These are phyloP conservation scores for Microtus pennsylvanicus DNA, from an alignment of 2,113 vertebrate genomes.

Conservation along the genomic window DNA sequence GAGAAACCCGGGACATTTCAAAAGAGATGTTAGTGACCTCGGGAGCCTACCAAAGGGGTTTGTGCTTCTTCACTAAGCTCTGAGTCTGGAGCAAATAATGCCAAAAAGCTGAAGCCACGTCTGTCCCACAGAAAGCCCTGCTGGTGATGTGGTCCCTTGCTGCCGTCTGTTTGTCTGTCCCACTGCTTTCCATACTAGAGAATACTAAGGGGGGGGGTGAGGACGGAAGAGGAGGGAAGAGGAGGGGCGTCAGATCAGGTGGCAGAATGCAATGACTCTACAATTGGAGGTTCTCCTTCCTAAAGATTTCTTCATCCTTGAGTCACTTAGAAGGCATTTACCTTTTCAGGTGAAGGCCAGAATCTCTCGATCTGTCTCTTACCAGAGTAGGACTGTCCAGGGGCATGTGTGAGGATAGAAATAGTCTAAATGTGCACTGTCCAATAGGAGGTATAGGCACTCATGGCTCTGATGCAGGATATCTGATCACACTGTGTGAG, in stretches of 20 bases:
- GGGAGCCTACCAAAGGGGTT: neutral
- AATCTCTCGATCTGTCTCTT: neutral
- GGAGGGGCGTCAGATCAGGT: neutral
- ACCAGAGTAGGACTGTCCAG: neutral
- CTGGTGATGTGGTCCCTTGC: neutral
- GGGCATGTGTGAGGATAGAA: neutral
- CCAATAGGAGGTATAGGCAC: neutral
- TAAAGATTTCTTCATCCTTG: neutral
- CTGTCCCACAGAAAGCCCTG: neutral
- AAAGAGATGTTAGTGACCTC: neutral
- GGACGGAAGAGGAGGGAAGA: neutral
- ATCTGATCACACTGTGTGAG: neutral
- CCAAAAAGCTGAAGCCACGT: neutral
- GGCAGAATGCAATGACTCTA: neutral
- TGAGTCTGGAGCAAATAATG: neutral
- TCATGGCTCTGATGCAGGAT: neutral
- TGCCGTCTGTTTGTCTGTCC: slow-evolving; percentile 29
- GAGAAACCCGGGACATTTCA: neutral
- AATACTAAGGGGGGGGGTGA: neutral
- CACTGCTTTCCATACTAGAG: neutral
- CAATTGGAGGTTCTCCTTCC: neutral
- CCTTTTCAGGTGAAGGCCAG: neutral
- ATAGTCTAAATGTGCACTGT: neutral
- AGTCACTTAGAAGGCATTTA: neutral
- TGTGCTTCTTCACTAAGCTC: neutral